Evolutionary conservation across 2,113 vertebrate genomes (phyloP).

Genomic region (Dasyornis broadbenti): DNA sequence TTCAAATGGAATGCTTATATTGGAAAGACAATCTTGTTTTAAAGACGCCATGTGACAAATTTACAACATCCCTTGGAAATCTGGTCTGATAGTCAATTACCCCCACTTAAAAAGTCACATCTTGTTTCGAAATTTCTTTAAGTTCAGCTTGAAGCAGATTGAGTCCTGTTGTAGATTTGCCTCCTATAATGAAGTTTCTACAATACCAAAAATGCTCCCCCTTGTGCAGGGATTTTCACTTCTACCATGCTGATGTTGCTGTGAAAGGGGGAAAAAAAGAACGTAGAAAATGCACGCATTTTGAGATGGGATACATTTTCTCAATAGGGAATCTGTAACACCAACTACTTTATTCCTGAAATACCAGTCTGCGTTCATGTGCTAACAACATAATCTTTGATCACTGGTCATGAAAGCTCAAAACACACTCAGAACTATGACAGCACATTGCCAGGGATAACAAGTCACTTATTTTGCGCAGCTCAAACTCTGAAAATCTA

Average conservation of each 20-base stretch:
- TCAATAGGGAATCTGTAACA: not conserved
- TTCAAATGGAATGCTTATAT: not conserved
- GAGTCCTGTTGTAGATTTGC: not conserved
- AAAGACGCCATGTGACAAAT: not conserved
- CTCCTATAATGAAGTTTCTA: not conserved
- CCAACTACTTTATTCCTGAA: not conserved
- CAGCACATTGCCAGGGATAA: not conserved
- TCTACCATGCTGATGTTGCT: not conserved
- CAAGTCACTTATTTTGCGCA: not conserved
- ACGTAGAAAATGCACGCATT: not conserved
- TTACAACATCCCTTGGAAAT: not conserved
- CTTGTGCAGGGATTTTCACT: not conserved
- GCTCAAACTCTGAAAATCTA: not conserved
- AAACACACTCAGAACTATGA: not conserved
- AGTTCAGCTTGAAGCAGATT: not conserved
- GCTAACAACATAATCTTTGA: not conserved
- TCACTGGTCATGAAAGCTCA: not conserved
- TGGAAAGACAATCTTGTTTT: not conserved
- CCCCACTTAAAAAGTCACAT: not conserved
- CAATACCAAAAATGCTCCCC: not conserved
- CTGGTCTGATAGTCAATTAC: not conserved
- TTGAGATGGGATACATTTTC: not conserved
- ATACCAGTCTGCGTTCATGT: fast-evolving
- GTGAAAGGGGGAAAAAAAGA: not conserved
- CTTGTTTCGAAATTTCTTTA: not conserved